Evolutionary conservation across 1,140 invertebrate genomes (phyloP).

Genomic region (Philaenus spumarius): DNA sequence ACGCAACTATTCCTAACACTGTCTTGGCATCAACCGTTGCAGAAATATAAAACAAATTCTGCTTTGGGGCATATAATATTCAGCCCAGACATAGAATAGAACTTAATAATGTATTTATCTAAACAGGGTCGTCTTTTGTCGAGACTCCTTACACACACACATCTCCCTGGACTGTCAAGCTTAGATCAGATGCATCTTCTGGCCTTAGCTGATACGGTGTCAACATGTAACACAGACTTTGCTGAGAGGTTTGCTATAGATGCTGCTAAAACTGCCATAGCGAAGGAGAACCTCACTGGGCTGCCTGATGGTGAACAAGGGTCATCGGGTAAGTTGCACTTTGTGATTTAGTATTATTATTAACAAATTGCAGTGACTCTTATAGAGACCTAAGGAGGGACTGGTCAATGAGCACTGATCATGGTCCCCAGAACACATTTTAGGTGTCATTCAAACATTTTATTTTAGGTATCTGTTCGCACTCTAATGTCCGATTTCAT

Average conservation of each 20-base stretch:
- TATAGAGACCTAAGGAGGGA: no score
- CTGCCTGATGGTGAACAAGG: constrained; percentile 55
- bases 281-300: constrained; percentile 59
- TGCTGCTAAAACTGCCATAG: constrained; percentile 60
- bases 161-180: constrained; percentile 92
- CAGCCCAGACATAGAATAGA: constrained; percentile 22
- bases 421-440: no score
- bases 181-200: constrained; percentile 99
- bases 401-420: no score
- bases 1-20: no score
- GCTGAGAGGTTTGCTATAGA: constrained; percentile 76
- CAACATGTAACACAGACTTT: constrained; percentile 83
- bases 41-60: no score
- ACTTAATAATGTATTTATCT: constrained; percentile 13
- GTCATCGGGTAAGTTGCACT: constrained; percentile 40
- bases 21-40: no score
- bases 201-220: constrained; percentile 95
- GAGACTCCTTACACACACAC: constrained; percentile 88
- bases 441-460: no score
- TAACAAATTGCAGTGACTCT: no score
- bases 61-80: constrained; percentile 9
- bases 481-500: no score
- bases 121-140: constrained; percentile 63
- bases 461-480: no score
- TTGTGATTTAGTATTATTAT: no score